Evolutionary conservation across 2,888 invertebrate species (phyloP).

Genomic region (Magallana nippona): DNA sequence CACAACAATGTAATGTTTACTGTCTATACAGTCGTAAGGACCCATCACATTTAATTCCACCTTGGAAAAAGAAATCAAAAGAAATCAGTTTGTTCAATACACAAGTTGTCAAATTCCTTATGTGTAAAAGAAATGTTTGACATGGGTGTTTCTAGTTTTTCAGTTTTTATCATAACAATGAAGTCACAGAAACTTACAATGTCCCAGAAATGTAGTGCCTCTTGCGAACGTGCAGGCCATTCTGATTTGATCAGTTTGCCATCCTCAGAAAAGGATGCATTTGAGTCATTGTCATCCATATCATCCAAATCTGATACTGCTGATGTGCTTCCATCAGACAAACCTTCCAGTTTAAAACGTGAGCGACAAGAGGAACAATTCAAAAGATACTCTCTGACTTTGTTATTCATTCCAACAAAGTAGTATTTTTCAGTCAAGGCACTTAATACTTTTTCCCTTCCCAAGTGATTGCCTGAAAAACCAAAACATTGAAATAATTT

Average conservation of each 20-base stretch:
- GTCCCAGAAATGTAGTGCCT: slow-evolving; percentile 39
- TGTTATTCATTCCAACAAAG: slow-evolving; percentile 62
- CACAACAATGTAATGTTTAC: slow-evolving; percentile 56
- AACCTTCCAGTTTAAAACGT: background rate
- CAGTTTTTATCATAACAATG: background rate
- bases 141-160: background rate
- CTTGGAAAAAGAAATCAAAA: slow-evolving; percentile 47
- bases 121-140: background rate
- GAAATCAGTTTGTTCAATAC: background rate
- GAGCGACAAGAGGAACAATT: slow-evolving; percentile 37
- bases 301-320: slow-evolving; percentile 1
- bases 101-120: background rate
- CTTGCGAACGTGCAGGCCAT: slow-evolving; percentile 6
- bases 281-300: slow-evolving; percentile 36
- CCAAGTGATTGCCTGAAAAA: slow-evolving; percentile 59
- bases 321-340: slow-evolving; percentile 9
- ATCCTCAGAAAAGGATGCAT: slow-evolving; percentile 21
- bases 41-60: slow-evolving; percentile 64
- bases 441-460: slow-evolving; percentile 59
- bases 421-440: slow-evolving; percentile 59
- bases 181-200: slow-evolving; percentile 26
- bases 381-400: slow-evolving; percentile 53
- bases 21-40: slow-evolving; percentile 53
- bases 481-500: background rate
- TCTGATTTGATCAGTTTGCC: background rate